Evolutionary conservation across 64 coral and sea anemone species (phyloP).

Genomic region (Astreopora myriophthalma): DNA sequence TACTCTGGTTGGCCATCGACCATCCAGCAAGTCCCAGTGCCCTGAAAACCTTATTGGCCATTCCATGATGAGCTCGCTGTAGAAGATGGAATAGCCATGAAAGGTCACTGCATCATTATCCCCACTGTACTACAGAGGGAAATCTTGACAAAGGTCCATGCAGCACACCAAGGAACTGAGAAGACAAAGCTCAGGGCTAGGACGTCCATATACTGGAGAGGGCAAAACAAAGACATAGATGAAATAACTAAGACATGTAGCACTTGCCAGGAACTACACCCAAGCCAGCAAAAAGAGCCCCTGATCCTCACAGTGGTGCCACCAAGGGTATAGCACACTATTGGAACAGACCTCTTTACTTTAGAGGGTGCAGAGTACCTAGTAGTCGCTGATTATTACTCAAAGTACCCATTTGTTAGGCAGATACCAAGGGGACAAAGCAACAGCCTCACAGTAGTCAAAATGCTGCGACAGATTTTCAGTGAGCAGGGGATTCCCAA

Average conservation of each 20-base stretch:
- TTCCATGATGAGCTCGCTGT: too few relatives aligned
- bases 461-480: slow-evolving; percentile 50
- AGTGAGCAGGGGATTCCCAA: slow-evolving; percentile 40
- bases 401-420: slow-evolving; percentile 46
- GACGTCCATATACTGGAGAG: slow-evolving; percentile 46
- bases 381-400: slow-evolving; percentile 53
- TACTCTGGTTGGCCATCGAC: too few relatives aligned
- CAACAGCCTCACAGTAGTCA: slow-evolving; percentile 33
- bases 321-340: slow-evolving; percentile 23
- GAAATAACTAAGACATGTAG: slow-evolving; percentile 20
- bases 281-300: slow-evolving; percentile 7
- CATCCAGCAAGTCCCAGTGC: too few relatives aligned
- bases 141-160: too few relatives aligned
- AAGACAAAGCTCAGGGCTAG: slow-evolving; percentile 30
- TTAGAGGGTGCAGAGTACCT: slow-evolving; percentile 19
- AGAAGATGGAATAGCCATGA: background rate
- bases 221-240: slow-evolving; percentile 41
- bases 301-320: slow-evolving; percentile 9
- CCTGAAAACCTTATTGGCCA: too few relatives aligned
- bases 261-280: slow-evolving; percentile 1
- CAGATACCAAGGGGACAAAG: slow-evolving; percentile 15
- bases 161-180: slow-evolving; percentile 20
- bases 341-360: slow-evolving; percentile 43
- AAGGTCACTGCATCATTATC: slow-evolving; percentile 33
- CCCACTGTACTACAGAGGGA: background rate